These are phyloP conservation scores for Leptoteleia sp. DNA, from an alignment of 1,140 invertebrate genomes.

Conservation along the genomic window DNA sequence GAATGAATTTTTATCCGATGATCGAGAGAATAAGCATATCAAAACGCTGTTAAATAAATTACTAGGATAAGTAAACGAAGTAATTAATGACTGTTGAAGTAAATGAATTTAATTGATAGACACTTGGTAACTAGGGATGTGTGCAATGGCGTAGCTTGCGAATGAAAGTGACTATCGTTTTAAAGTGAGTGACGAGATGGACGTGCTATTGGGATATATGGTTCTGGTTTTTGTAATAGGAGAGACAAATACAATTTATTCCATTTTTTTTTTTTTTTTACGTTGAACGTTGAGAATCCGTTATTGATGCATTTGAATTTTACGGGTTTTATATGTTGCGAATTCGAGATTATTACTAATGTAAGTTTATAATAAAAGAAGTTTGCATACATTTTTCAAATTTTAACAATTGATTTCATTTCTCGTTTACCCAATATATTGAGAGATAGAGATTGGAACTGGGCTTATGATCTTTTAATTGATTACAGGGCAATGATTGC, in stretches of 20 bases:
- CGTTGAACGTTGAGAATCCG: constrained; percentile 1
- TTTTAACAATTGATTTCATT: neutral
- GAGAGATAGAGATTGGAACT: neutral
- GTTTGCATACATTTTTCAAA: neutral
- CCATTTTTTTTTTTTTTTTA: constrained; percentile 6
- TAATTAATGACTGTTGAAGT: constrained; percentile 76
- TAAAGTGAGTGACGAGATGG: constrained; percentile 48
- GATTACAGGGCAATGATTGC: too few relatives aligned
- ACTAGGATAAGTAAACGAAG: constrained; percentile 64
- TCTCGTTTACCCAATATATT: constrained; percentile 1
- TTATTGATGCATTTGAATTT: neutral
- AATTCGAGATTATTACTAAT: constrained; percentile 1
- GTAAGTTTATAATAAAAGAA: neutral
- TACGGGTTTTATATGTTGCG: neutral
- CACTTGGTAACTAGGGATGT: constrained; percentile 76
- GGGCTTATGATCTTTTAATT: constrained; percentile 2
- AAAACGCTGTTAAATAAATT: constrained; percentile 77
- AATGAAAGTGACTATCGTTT: constrained; percentile 61
- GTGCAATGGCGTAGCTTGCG: constrained; percentile 78
- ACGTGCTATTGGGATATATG: constrained; percentile 23
- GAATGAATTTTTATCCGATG: constrained; percentile 65
- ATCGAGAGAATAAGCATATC: constrained; percentile 77
- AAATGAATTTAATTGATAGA: constrained; percentile 72
- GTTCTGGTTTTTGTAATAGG: too few relatives aligned
- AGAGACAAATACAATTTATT: too few relatives aligned